Conservation (phyloP, 2,888 invertebrate species). For the Camponotus fellah region DNA sequence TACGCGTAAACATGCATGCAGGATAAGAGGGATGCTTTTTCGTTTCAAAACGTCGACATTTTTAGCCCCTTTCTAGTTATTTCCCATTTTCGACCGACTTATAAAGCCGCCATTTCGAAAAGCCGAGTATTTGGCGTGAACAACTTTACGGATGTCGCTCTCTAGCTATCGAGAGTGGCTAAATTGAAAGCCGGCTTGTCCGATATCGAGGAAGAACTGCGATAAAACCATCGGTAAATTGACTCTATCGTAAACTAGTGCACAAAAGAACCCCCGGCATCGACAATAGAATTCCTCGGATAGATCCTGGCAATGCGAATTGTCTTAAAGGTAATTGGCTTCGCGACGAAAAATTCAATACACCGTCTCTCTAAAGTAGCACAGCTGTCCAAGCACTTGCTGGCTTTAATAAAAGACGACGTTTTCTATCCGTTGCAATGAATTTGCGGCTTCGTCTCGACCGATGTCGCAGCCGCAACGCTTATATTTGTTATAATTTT, state of each 20-base stretch:
- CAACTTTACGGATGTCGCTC: conserved; percentile 31
- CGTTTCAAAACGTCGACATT: not conserved
- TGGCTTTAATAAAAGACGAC: conserved; percentile 37
- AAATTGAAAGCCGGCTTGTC: conserved; percentile 60
- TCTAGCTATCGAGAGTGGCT: conserved; percentile 48
- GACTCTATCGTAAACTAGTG: conserved; percentile 33
- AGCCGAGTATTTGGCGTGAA: not conserved
- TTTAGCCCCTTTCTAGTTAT: not conserved
- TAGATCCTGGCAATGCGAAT: conserved; percentile 59
- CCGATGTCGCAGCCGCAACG: conserved; percentile 12
- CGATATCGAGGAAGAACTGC: conserved; percentile 41
- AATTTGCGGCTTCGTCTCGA: conserved; percentile 24
- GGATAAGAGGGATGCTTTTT: not conserved
- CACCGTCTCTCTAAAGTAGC: conserved; percentile 44
- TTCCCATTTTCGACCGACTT: not conserved
- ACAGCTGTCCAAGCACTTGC: conserved; percentile 29
- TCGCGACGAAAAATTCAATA: conserved; percentile 58
- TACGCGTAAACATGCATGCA: not conserved
- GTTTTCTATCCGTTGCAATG: conserved; percentile 9
- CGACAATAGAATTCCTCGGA: conserved; percentile 54
- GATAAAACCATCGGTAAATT: conserved; percentile 59
- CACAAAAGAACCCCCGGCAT: conserved; percentile 28
- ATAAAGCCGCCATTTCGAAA: not conserved
- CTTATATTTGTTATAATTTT: conserved; percentile 10
- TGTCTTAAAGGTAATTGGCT: conserved; percentile 49